Conservation (phyloP, 2,888 invertebrate genomes). For the Ennomos erosarius region DNA sequence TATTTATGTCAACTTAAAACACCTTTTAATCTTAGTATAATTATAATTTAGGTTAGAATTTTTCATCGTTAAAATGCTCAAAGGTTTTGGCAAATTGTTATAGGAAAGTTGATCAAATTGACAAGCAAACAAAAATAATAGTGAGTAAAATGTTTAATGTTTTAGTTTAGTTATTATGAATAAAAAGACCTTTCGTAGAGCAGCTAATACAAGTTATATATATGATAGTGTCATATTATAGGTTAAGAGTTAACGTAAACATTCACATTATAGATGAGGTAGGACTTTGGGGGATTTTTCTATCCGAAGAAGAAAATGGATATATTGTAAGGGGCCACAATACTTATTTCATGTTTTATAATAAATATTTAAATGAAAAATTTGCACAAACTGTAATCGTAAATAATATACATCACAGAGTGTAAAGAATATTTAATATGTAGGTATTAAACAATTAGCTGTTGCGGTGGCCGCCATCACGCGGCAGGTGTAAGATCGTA, state of each 20-base stretch:
- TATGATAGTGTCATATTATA: neutral
- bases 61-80: no score
- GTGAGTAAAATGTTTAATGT: neutral
- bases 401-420: neutral
- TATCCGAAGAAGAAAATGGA: neutral
- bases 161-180: neutral
- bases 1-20: no score
- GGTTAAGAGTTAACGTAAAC: neutral
- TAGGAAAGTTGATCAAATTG: no score
- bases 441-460: no score
- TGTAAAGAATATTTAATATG: neutral
- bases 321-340: neutral
- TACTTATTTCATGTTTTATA: neutral
- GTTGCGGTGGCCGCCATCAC: no score
- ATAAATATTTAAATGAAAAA: neutral
- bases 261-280: slow-evolving; percentile 11
- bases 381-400: neutral
- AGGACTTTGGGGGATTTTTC: neutral
- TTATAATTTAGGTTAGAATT: no score
- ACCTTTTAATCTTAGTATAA: no score
- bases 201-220: slow-evolving; percentile 25
- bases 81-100: no score
- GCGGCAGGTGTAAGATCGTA: no score
- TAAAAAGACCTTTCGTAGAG: slow-evolving; percentile 27
- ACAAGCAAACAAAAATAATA: no score